Conservation (phyloP, 2,113 vertebrate genomes). For the Crotalus horridus region DNA sequence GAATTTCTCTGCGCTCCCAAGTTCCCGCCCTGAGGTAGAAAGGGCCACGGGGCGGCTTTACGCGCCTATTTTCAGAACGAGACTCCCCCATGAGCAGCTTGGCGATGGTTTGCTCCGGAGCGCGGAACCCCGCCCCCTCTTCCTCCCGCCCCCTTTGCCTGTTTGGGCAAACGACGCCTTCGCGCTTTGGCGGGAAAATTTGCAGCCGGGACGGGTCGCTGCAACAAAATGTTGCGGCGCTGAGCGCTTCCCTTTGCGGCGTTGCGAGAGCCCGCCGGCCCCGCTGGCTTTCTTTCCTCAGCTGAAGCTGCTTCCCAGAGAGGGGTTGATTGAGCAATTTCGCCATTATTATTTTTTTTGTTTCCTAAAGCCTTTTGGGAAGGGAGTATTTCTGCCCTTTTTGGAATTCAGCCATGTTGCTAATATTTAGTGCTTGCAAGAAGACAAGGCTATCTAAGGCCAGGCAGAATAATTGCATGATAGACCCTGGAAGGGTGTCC, state of each 20-base stretch:
- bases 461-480: background rate
- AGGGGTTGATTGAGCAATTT: background rate
- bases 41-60: background rate
- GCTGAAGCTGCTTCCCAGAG: background rate
- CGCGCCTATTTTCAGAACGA: rapidly evolving
- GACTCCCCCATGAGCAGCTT: background rate
- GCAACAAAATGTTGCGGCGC: background rate
- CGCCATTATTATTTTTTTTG: background rate
- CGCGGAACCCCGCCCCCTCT: background rate
- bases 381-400: background rate
- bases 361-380: background rate
- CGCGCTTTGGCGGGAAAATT: background rate
- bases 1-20: no score
- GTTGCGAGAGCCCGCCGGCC: no score
- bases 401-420: background rate
- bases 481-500: no score
- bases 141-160: no score
- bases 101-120: background rate
- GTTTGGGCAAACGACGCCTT: background rate
- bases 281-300: background rate
- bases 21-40: no score
- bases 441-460: background rate
- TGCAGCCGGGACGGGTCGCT: background rate
- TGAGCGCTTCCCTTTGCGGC: background rate
- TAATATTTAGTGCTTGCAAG: background rate